phyloP scores from a whole-genome alignment of 2,888 invertebrate species.

The Dinocampus coccinellae region DNA sequence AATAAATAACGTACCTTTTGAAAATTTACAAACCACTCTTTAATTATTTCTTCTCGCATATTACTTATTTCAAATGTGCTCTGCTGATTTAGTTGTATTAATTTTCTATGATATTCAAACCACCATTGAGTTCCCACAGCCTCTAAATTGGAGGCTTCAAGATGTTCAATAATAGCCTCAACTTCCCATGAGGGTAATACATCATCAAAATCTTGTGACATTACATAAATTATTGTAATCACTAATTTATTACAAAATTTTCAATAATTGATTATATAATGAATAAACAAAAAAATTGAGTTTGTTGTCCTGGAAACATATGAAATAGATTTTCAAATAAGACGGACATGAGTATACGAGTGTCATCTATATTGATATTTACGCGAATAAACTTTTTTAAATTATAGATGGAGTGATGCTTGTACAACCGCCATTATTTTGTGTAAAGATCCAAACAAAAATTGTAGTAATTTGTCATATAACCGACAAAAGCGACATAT shows the following conservation, averaged over 20 bases:
- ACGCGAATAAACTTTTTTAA: too few relatives aligned
- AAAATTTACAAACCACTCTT: constrained; percentile 82
- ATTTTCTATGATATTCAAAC: constrained; percentile 84
- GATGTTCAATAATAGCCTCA: constrained; percentile 80
- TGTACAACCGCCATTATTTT: too few relatives aligned
- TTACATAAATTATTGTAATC: background rate
- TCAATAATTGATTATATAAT: background rate
- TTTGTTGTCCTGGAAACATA: background rate
- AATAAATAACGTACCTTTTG: constrained; percentile 74
- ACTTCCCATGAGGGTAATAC: constrained; percentile 79
- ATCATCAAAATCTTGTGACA: constrained; percentile 48
- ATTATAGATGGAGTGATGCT: too few relatives aligned
- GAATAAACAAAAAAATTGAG: background rate
- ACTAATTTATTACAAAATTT: too few relatives aligned
- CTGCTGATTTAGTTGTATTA: constrained; percentile 90
- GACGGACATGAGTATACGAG: too few relatives aligned
- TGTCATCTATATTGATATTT: too few relatives aligned
- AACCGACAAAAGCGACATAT: background rate
- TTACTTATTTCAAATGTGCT: constrained; percentile 85
- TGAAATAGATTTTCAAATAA: background rate
- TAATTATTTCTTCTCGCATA: constrained; percentile 85
- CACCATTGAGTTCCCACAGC: constrained; percentile 79
- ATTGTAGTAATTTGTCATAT: too few relatives aligned
- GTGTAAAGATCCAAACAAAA: too few relatives aligned
- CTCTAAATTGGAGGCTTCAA: constrained; percentile 77